These are phyloP conservation scores for Drosophila kohkoa DNA, from an alignment of 1,140 invertebrate species.

Conservation along the genomic window DNA sequence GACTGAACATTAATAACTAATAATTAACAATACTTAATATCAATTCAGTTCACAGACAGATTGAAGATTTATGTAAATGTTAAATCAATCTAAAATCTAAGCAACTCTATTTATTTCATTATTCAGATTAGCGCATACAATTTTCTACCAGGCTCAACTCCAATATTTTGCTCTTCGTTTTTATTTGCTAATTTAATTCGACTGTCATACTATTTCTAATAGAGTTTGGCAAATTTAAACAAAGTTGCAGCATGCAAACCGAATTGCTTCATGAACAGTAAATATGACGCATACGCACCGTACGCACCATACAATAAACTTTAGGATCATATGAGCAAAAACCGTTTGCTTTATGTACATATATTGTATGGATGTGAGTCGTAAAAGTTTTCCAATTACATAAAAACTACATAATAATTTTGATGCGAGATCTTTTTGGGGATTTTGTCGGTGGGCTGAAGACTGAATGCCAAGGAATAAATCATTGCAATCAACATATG, in stretches of 20 bases:
- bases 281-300: conserved; percentile 19
- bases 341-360: conserved; percentile 10
- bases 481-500: conserved; percentile 12
- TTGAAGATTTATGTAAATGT: too few species aligned
- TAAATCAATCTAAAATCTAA: too few species aligned
- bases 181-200: conserved; percentile 7
- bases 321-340: neutral
- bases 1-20: too few species aligned
- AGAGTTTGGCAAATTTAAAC: neutral
- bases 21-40: too few species aligned
- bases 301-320: conserved; percentile 1
- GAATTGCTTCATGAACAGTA: neutral
- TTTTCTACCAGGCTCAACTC: neutral
- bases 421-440: conserved; percentile 17
- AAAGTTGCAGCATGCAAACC: conserved; percentile 2
- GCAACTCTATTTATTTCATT: too few species aligned
- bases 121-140: neutral
- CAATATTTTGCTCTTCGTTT: neutral
- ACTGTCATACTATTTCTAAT: neutral
- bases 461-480: neutral
- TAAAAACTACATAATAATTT: conserved; percentile 41
- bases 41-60: too few species aligned
- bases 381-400: conserved; percentile 43
- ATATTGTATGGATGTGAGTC: conserved; percentile 1
- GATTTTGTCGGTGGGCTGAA: conserved; percentile 3